These are phyloP conservation scores for Tenthredo scrophulariae DNA, from an alignment of 2,888 invertebrate genomes.

Conservation along the genomic window DNA sequence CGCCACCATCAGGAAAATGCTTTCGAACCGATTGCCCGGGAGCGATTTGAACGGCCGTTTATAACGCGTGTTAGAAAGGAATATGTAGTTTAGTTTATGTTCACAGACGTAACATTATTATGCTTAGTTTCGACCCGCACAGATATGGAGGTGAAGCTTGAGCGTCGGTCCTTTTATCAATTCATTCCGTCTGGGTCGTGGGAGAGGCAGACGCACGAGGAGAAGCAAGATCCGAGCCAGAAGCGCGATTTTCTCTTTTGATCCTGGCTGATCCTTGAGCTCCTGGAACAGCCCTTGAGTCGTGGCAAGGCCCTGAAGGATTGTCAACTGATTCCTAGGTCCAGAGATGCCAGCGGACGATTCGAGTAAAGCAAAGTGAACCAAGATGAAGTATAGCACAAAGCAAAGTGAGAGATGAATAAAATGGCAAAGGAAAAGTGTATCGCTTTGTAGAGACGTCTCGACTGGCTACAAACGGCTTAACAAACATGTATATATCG, in stretches of 20 bases:
- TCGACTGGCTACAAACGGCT: constrained; percentile 14
- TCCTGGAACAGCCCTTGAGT: constrained; percentile 13
- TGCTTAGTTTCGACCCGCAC: not conserved
- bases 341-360: constrained; percentile 7
- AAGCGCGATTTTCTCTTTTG: constrained; percentile 34
- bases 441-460: constrained; percentile 28
- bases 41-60: constrained; percentile 11
- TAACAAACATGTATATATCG: not conserved
- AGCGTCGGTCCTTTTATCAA: constrained; percentile 24
- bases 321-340: constrained; percentile 40
- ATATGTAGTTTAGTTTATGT: not conserved
- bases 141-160: too few relatives aligned
- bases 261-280: constrained; percentile 42
- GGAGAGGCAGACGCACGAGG: not conserved
- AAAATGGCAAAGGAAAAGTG: constrained; percentile 24
- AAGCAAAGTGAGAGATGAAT: constrained; percentile 4
- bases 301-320: not conserved
- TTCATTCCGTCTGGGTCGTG: constrained; percentile 2
- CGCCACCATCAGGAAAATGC: not conserved
- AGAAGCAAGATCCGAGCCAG: not conserved
- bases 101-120: not conserved
- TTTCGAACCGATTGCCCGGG: constrained; percentile 29
- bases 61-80: constrained; percentile 34
- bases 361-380: not conserved
- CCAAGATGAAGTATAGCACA: not conserved